Base-by-base conservation (phyloP, 2,888 invertebrate genomes). In the Mystacides longicornis region DNA sequence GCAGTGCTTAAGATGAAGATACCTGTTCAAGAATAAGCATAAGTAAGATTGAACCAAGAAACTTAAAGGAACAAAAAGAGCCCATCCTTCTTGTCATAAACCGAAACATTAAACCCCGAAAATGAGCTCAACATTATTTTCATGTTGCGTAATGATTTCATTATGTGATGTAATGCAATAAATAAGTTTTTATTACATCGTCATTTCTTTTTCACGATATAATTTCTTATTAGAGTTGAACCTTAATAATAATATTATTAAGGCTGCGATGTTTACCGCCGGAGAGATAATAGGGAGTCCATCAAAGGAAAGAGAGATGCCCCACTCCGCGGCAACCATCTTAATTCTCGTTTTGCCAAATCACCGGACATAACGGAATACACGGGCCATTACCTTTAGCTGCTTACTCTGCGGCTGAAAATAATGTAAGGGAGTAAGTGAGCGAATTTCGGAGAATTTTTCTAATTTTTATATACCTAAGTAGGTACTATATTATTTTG, bases 301-400 rank as follows among this genome's bases (percentile, higher is more conserved):
- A 7, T 7, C 4, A 7, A 37, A 3, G 16, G 37, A 37, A 37
- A 14, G n/a, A 37, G n/a, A n/a, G n/a, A n/a, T n/a, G 14, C 14
- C 37, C 14, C 4, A 3, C 16, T 14, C 37, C 37, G 16, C 16
- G 11, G 7, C 5, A 27, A 7, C 27, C 27, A 37, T 23, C 31
- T 2, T 9, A 23, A 21, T 18, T 33, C 37, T 18, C 49, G 14
- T 23, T 37, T 14, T 42, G 23, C 49, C 31, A 54, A 54, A 54
- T 54, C 49, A 48, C 43, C 49, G 54, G 49, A 54, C 54, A 49
- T 54, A 54, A 54, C 49, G 54, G 49, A 49, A 54, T 54, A 49
- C 48, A 37, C 33, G 31, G 54, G 54, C 42, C 49, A 54, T 54
- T 54, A 54, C 42, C 22, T 23, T n/a, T n/a, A n/a, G n/a, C n/a